These are phyloP conservation scores for Aphis craccivora DNA, from an alignment of 1,140 invertebrate genomes.

Conservation along the genomic window DNA sequence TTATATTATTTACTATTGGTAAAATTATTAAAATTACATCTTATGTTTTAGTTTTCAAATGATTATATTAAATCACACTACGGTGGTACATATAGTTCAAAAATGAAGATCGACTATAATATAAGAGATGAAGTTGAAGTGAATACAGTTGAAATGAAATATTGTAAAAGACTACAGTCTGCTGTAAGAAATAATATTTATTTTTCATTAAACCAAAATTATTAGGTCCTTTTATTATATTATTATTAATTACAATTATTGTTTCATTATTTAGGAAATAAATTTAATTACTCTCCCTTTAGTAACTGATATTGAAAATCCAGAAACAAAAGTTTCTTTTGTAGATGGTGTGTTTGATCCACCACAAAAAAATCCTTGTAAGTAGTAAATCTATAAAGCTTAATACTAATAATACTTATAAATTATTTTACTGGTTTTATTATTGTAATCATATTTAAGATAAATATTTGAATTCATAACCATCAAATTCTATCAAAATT, in stretches of 20 bases:
- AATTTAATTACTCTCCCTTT: background rate
- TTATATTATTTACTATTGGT: background rate
- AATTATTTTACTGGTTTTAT: background rate
- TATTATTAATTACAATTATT: background rate
- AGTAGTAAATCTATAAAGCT: background rate
- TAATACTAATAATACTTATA: background rate
- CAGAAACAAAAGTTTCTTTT: constrained; percentile 43
- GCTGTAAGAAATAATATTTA: constrained; percentile 22
- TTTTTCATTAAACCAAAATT: background rate
- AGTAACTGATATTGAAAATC: background rate
- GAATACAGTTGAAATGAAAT: constrained; percentile 35
- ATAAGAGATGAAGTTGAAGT: background rate
- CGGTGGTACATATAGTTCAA: constrained; percentile 29
- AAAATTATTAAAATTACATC: background rate
- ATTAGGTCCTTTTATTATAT: background rate
- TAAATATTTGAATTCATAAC: no score
- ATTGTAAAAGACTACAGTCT: background rate
- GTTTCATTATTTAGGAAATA: background rate
- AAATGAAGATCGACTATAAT: constrained; percentile 39
- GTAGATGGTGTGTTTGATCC: background rate
- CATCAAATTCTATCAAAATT: no score
- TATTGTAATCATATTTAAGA: background rate
- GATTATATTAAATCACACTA: constrained; percentile 41
- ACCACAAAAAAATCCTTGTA: constrained; percentile 30
- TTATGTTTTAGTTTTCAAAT: constrained; percentile 27